These are phyloP conservation scores for Blennius ocellaris DNA, from an alignment of 2,113 vertebrate genomes.

Conservation along the genomic window DNA sequence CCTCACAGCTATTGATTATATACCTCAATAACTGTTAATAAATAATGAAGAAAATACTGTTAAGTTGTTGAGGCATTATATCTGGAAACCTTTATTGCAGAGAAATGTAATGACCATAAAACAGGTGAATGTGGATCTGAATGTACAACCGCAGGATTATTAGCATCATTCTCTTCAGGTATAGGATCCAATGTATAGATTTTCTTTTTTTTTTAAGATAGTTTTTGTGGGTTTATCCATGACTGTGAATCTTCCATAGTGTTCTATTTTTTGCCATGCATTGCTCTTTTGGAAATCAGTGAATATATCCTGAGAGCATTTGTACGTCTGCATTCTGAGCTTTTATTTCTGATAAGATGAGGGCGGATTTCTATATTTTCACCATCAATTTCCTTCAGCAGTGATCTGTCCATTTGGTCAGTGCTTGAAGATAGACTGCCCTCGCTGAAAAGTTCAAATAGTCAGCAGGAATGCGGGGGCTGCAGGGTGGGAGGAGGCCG, in stretches of 20 bases:
- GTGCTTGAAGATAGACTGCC: conserved; percentile 64
- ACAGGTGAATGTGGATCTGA: too few relatives aligned
- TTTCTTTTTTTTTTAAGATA: too few relatives aligned
- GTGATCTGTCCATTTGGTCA: conserved; percentile 66
- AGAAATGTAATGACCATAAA: background rate
- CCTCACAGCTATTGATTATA: background rate
- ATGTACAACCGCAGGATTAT: too few relatives aligned
- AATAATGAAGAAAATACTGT: conserved; percentile 1
- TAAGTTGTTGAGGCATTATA: background rate
- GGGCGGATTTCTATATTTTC: conserved; percentile 40
- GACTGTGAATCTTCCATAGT: background rate
- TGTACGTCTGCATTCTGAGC: conserved; percentile 12
- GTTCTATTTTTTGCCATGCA: too few relatives aligned
- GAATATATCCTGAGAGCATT: conserved; percentile 22
- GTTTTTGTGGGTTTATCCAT: too few relatives aligned
- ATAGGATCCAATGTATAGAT: too few relatives aligned
- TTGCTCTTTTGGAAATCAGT: background rate
- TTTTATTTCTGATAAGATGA: conserved; percentile 32
- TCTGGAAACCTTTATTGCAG: conserved; percentile 1
- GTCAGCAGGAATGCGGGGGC: conserved; percentile 68
- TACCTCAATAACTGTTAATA: background rate
- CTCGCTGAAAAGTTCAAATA: conserved; percentile 74
- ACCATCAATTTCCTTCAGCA: conserved; percentile 44
- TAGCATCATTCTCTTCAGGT: too few relatives aligned
- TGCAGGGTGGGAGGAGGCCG: conserved; percentile 58